Evolutionary conservation across 2,888 invertebrate species (phyloP), one percentile per base, ranked within the genome.

Genomic region (Clusia tigrina): DNA sequence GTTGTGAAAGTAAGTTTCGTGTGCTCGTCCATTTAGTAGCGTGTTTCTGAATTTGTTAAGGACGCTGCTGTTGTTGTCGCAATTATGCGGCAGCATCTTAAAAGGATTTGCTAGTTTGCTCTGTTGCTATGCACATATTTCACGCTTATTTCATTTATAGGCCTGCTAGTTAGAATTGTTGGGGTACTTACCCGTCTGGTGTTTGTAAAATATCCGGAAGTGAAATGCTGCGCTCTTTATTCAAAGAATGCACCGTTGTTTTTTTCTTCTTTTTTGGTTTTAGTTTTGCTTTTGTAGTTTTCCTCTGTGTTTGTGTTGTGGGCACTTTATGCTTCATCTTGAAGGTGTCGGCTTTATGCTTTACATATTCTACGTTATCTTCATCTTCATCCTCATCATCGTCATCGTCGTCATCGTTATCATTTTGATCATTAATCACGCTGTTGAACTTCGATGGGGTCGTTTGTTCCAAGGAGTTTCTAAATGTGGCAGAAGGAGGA

Each of bases 161-260:
- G n/a, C n/a, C n/a, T n/a, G n/a, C n/a, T n/a, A n/a, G n/a, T n/a
- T n/a, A n/a, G n/a, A n/a, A n/a, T n/a, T n/a, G n/a, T n/a, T n/a
- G n/a, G 20, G 24, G 24, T 48, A 25, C 52, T 56, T 15, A 62
- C 61, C 54, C 25, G 37, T 48, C 22, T 55, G 10, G 66, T 64
- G 63, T 42, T 65, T 69, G 67, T 64, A 70, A 60, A 68, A 74
- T 70, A 68, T 74, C 71, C 65, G 80, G 81, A 64, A 81, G 67
- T 20, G 80, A 81, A 56, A 73, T 67, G 59, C 77, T 71, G 54
- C 76, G 76, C 51, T 68, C 48, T 22, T 20, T n/a, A n/a, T 17
- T 42, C 2, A 15, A 42, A 2, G 10, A 15, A 42, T 10, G 20
- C 54, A 25, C 51, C 56, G 42, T 25, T 63, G 56, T n/a, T n/a